Base-by-base conservation (phyloP, 1,140 invertebrate species). In the Euwallacea fornicatus region DNA sequence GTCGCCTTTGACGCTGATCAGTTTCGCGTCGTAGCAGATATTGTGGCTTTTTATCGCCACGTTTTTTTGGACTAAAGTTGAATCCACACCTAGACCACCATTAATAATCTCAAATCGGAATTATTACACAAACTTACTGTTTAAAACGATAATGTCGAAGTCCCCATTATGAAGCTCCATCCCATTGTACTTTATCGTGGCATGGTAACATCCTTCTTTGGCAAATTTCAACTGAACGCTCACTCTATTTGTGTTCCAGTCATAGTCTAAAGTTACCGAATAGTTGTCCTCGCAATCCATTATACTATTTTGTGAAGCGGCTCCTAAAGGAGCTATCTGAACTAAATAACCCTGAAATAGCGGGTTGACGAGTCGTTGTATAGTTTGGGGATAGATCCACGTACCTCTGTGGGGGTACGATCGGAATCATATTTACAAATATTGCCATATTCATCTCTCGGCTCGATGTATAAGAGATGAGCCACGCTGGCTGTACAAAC, bases 111-210 rank as follows among this genome's bases (percentile, higher is more conserved):
- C 1, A 75, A 74, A 76, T 66, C 16, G 15, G 15, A 7, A 16
- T 56, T 15, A 8, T 56, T 2, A 46, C 21, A 42, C 84, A 90
- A 33, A 33, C 21, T 86, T 83, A 94, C 93, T 89, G 76, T 90
- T 94, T 54, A 97, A 85, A 33, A 95, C 93, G 75, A 97, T 93
- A 78, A 96, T 94, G 82, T 96, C 93, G 79, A 97, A 97, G 80
- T 95, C 91, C 11, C 94, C 95, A 82, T 96, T 96, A 76, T 92
- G 91, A 73, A 97, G 82, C 76, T 91, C 88, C 67, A 89, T 84
- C 54, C 90, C 89, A 55, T 88, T 86, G 79, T 94, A 94, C 73
- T 87, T 90, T 16, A 97, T 90, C 61, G 88, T 88, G n/a, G 93
- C 93, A 75, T 90, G 88, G 82, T 91, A 94, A 78, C 93, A 92